Conservation (phyloP, 2,888 invertebrate species). For the Leucophenga montana region DNA sequence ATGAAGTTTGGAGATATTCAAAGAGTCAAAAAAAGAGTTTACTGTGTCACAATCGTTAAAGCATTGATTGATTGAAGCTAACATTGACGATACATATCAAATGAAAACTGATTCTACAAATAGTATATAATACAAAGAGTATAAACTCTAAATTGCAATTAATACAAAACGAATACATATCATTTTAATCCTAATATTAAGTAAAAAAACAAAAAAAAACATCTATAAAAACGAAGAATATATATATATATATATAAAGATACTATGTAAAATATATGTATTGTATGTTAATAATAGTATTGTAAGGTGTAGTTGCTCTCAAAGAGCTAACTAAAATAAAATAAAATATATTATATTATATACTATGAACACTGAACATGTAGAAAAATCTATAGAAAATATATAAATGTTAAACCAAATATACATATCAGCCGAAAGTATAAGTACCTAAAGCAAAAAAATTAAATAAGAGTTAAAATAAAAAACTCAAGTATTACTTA, state of each 20-base stretch:
- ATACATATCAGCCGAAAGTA: slow-evolving; percentile 20
- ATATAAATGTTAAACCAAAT: slow-evolving; percentile 41
- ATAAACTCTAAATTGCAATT: slow-evolving; percentile 25
- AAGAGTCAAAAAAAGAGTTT: no score
- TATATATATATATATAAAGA: slow-evolving; percentile 49
- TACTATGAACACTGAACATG: slow-evolving; percentile 43
- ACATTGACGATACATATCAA: slow-evolving; percentile 35
- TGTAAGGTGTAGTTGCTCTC: slow-evolving; percentile 57
- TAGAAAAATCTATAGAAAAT: slow-evolving; percentile 30
- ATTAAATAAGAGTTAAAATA: neutral
- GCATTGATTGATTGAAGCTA: neutral
- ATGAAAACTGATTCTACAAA: slow-evolving; percentile 29
- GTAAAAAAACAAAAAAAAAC: slow-evolving; percentile 44
- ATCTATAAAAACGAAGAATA: slow-evolving; percentile 41
- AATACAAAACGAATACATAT: slow-evolving; percentile 61
- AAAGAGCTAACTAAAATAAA: slow-evolving; percentile 53
- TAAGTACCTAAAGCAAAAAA: no score
- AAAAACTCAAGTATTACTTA: no score
- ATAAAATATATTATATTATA: slow-evolving; percentile 27
- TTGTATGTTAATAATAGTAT: slow-evolving; percentile 1
- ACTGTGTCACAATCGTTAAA: no score
- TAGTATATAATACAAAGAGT: slow-evolving; percentile 29
- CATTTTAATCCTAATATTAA: slow-evolving; percentile 54
- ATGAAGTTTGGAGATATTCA: no score
- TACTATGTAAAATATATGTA: slow-evolving; percentile 25